Conservation (phyloP, 2,797 vertebrate genomes). For the Fringilla coelebs region DNA sequence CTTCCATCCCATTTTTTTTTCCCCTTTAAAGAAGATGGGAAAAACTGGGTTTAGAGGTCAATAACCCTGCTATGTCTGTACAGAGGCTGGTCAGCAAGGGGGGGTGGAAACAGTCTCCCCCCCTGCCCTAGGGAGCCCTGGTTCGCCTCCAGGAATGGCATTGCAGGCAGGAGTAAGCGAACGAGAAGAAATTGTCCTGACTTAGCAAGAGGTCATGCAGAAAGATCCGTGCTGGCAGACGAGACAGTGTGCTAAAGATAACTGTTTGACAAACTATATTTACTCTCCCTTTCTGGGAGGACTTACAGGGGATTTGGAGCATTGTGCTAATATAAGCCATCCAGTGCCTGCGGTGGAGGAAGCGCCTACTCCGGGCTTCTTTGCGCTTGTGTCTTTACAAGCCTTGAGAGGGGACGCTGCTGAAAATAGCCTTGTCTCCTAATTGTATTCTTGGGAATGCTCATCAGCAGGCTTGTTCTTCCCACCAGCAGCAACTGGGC, state of each 20-base stretch:
- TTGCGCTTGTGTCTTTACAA: conserved; percentile 38
- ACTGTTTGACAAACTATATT: conserved; percentile 65
- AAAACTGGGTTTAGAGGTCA: not conserved
- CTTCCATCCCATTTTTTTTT: not conserved
- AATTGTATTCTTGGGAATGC: conserved; percentile 44
- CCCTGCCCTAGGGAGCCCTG: not conserved
- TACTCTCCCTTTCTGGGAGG: conserved; percentile 66
- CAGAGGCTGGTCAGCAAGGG: not conserved
- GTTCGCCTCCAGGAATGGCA: not conserved
- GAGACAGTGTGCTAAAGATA: conserved; percentile 67
- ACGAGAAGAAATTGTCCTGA: conserved; percentile 51
- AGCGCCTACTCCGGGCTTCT: conserved; percentile 17
- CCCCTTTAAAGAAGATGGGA: not conserved
- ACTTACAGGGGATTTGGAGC: conserved; percentile 66
- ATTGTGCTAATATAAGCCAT: conserved; percentile 62
- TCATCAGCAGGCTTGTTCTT: conserved; percentile 24
- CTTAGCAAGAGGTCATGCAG: conserved; percentile 63
- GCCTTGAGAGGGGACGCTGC: not conserved
- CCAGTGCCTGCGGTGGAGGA: conserved; percentile 45
- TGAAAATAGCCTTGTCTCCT: conserved; percentile 51
- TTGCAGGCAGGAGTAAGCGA: conserved; percentile 1
- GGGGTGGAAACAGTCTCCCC: not conserved
- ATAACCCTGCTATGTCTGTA: not conserved
- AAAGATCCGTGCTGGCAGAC: conserved; percentile 57
- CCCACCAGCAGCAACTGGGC: not conserved